Evolutionary conservation across 2,797 vertebrate species (phyloP), one percentile per base, ranked within the genome.

Genomic region (Dipus sagitta): DNA sequence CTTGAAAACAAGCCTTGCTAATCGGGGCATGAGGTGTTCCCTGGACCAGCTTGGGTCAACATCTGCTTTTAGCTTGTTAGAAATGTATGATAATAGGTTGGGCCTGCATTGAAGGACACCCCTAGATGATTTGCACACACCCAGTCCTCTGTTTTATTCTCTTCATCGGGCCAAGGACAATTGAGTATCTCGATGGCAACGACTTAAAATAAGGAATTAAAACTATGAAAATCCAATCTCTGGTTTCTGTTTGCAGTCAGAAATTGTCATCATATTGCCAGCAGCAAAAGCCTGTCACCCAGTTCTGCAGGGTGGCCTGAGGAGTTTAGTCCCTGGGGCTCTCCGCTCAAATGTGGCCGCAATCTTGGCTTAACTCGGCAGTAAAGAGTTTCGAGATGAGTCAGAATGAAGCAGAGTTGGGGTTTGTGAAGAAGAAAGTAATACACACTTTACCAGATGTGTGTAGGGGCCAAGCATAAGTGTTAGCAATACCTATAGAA

Each of bases 231-330:
- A 80, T 67, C 60, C 71, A 20, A 26, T 81, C 42, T 90, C 60
- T 95, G 72, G 52, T 47, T 87, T 94, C 74, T 83, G 52, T 76
- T 34, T 79, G 79, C 72, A 76, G 2, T 81, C 65, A 88, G 64
- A 82, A 71, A 14, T 93, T 70, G 6, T 70, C 54, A 47, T 75
- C 2, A 64, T 38, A 54, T 62, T 58, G 26, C 26, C 17, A 60
- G 70, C 24, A 42, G 32, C 68, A 72, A 24, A 72, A 74, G 68
- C 8, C 68, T 58, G 54, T 70, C 38, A 71, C n/a, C 82, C 4
- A 5, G 23, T 62, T 18, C 3, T 74, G 11, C 17, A 14, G 26
- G 15, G 17, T 30, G 64, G 60, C 62, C 34, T 65, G 26, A 15
- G 12, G 26, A n/a, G 18, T n/a, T 13, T 21, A 58, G 12, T 4